Percentiles rank a stretch among this genome's conserved stretches.
Conservation (phyloP, 1,140 invertebrate species). For the Drosophila hydei region DNA sequence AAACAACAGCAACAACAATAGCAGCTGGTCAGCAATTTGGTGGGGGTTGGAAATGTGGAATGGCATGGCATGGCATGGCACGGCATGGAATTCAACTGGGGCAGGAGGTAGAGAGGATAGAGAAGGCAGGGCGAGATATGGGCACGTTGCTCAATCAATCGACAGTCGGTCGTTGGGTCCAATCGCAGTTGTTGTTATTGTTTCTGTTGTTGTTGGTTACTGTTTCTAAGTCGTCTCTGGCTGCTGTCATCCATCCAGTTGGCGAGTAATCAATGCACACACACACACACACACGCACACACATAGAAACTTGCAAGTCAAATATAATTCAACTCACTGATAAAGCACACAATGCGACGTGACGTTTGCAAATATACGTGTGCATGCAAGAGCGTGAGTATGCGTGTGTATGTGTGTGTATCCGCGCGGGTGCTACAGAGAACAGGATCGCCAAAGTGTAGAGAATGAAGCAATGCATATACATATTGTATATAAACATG, state of each 20-base stretch:
- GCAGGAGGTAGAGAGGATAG: too few relatives aligned
- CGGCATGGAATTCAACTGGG: conserved; percentile 5
- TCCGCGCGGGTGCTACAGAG: conserved; percentile 19
- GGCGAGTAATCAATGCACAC: conserved; percentile 45
- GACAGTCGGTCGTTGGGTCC: conserved; percentile 11
- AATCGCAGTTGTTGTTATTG: conserved; percentile 13
- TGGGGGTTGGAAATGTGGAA: conserved; percentile 13
- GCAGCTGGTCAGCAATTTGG: conserved; percentile 23
- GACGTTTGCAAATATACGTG: conserved; percentile 17
- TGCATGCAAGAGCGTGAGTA: neutral
- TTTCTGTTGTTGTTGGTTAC: conserved; percentile 16
- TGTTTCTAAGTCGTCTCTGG: conserved; percentile 31
- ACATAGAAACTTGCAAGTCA: conserved; percentile 6
- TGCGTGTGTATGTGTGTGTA: conserved; percentile 1
- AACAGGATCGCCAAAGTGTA: conserved; percentile 24
- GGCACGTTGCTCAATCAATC: conserved; percentile 34
- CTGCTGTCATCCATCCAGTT: conserved; percentile 29
- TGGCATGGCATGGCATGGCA: neutral
- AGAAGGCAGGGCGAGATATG: neutral
- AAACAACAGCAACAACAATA: neutral
- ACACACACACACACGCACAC: conserved; percentile 1
- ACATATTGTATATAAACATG: neutral
- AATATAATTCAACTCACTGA: conserved; percentile 27
- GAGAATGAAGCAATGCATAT: conserved; percentile 13
- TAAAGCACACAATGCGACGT: conserved; percentile 48